phyloP scores from a whole-genome alignment of 2,888 invertebrate genomes.

The Helicoverpa assulta region DNA sequence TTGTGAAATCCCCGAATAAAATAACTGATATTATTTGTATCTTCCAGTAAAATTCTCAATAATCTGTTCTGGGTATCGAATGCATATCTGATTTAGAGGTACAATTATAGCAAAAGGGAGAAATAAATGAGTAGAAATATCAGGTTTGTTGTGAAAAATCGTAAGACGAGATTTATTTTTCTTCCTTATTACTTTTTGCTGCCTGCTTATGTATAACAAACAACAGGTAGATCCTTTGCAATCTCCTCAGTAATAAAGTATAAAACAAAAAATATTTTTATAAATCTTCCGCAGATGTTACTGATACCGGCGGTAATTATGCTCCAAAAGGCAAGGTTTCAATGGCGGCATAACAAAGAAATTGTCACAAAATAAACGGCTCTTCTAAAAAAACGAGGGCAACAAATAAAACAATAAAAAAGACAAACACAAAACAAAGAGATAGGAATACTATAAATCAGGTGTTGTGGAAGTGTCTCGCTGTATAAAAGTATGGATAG shows the following conservation, averaged over 20 bases:
- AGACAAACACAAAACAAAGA: conserved; percentile 75
- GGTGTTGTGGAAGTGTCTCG: conserved; percentile 76
- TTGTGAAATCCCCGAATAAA: too few relatives aligned
- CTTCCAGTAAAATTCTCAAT: too few relatives aligned
- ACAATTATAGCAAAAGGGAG: too few relatives aligned
- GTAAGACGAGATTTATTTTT: neutral
- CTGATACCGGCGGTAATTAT: conserved; percentile 66
- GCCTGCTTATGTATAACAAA: neutral
- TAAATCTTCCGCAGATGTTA: conserved; percentile 56
- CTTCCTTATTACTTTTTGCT: neutral
- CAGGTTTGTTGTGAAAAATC: too few relatives aligned
- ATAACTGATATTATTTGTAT: too few relatives aligned
- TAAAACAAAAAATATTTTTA: conserved; percentile 36
- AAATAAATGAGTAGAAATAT: too few relatives aligned
- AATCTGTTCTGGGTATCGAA: too few relatives aligned
- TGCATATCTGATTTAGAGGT: too few relatives aligned
- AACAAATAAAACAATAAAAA: conserved; percentile 74
- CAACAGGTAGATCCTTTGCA: conserved; percentile 8
- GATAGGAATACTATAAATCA: conserved; percentile 80
- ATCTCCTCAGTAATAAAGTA: conserved; percentile 22
- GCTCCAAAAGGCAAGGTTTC: conserved; percentile 58
- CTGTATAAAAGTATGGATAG: conserved; percentile 74
- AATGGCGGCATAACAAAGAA: conserved; percentile 70
- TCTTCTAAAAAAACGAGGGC: conserved; percentile 64
- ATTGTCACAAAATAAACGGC: conserved; percentile 67